A percentile compares a stretch with the other conserved stretches of the same genome.
These are phyloP conservation scores for Cariama cristata DNA, from an alignment of 2,113 vertebrate genomes.

Conservation along the genomic window DNA sequence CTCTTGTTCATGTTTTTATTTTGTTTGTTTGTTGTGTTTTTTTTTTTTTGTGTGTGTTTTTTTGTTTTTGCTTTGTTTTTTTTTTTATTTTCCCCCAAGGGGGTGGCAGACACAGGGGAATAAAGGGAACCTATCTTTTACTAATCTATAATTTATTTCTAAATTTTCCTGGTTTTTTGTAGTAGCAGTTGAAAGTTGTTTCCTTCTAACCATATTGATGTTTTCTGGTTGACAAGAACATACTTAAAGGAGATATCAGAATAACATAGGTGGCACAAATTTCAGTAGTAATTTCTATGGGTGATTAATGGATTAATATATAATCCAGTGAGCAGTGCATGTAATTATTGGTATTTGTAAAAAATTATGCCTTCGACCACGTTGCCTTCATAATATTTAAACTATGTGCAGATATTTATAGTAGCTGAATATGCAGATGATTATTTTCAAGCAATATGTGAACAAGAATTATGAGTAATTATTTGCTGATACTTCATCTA, in stretches of 20 bases:
- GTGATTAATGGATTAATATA: not conserved
- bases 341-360: not conserved
- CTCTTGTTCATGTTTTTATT: too few relatives aligned
- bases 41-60: too few relatives aligned
- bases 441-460: not conserved
- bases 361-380: not conserved
- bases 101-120: not conserved
- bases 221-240: not conserved
- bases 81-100: not conserved
- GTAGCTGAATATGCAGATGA: not conserved
- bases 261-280: not conserved
- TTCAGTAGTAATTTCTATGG: not conserved
- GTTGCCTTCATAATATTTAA: not conserved
- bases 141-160: not conserved
- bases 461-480: not conserved
- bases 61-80: too few relatives aligned
- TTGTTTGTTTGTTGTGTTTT: not conserved
- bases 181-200: not conserved
- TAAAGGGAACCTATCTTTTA: not conserved
- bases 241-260: not conserved
- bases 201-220: not conserved
- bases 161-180: accelerated
- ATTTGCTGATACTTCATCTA: not conserved
- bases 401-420: not conserved
- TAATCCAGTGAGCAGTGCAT: not conserved